These are phyloP conservation scores for Nephrocerus scutellatus DNA, from an alignment of 2,888 invertebrate species.

Conservation along the genomic window DNA sequence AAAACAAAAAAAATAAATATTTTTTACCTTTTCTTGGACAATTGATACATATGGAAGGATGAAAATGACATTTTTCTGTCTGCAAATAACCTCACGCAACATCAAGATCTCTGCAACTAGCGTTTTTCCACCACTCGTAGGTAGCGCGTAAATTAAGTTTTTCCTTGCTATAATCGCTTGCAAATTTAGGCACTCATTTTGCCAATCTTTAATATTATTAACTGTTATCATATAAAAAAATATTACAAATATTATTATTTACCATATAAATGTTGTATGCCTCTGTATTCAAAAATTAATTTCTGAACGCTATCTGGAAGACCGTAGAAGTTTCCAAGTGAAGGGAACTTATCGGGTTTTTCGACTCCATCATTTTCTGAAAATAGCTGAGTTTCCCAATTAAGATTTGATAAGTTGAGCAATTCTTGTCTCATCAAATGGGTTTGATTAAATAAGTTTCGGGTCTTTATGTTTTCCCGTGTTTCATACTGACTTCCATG, in stretches of 20 bases:
- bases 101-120: conserved; percentile 93
- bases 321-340: conserved; percentile 64
- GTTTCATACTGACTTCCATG: conserved; percentile 41
- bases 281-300: conserved; percentile 67
- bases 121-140: conserved; percentile 97
- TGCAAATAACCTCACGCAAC: conserved; percentile 73
- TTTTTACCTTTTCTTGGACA: conserved; percentile 87
- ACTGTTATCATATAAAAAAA: background rate
- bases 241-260: conserved; percentile 28
- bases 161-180: conserved; percentile 62
- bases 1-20: conserved; percentile 5
- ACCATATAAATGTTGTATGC: conserved; percentile 79
- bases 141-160: conserved; percentile 87
- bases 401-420: conserved; percentile 28
- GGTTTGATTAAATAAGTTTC: conserved; percentile 14
- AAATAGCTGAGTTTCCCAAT: conserved; percentile 41
- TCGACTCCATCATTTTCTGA: conserved; percentile 20
- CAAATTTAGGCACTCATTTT: conserved; percentile 79
- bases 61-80: conserved; percentile 76
- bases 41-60: conserved; percentile 92
- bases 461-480: conserved; percentile 30
- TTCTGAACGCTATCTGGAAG: conserved; percentile 63
- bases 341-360: conserved; percentile 27
- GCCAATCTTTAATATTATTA: conserved; percentile 71
- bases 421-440: conserved; percentile 21